A percentile compares a stretch with the other conserved stretches of the same genome.
Evolutionary conservation across 1,140 invertebrate genomes (phyloP).

Genomic region (Spodoptera litura): DNA sequence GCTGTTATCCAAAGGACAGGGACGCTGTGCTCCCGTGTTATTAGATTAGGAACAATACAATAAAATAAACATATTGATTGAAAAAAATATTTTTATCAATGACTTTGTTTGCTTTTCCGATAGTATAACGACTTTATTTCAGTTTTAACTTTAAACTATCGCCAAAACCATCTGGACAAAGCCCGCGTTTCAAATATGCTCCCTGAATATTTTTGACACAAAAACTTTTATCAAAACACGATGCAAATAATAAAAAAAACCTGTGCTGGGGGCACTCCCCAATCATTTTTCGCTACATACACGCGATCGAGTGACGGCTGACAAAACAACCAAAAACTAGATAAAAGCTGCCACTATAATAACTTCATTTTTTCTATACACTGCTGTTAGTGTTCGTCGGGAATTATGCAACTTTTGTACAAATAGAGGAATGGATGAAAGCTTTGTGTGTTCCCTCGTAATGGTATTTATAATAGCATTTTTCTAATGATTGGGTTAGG

Average conservation of each 20-base stretch:
- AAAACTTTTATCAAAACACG: conserved; percentile 31
- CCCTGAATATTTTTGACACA: conserved; percentile 15
- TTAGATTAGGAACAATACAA: too few species aligned
- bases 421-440: too few species aligned
- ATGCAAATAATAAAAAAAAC: conserved; percentile 13
- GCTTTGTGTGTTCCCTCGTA: too few species aligned
- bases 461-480: too few species aligned
- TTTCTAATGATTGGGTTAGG: too few species aligned
- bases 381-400: not conserved
- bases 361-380: conserved; percentile 1
- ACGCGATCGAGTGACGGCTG: conserved; percentile 27
- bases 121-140: not conserved
- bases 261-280: conserved; percentile 11
- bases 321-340: conserved; percentile 24
- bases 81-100: too few species aligned
- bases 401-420: too few species aligned
- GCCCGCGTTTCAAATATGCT: not conserved
- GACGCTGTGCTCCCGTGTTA: too few species aligned
- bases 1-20: too few species aligned
- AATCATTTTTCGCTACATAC: conserved; percentile 34
- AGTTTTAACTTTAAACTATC: not conserved
- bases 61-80: too few species aligned
- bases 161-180: not conserved
- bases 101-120: too few species aligned
- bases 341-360: conserved; percentile 13